Percentiles rank a stretch among this genome's conserved stretches.
These are phyloP conservation scores for Ondatra zibethicus DNA, from an alignment of 2,113 vertebrate species.

Conservation along the genomic window DNA sequence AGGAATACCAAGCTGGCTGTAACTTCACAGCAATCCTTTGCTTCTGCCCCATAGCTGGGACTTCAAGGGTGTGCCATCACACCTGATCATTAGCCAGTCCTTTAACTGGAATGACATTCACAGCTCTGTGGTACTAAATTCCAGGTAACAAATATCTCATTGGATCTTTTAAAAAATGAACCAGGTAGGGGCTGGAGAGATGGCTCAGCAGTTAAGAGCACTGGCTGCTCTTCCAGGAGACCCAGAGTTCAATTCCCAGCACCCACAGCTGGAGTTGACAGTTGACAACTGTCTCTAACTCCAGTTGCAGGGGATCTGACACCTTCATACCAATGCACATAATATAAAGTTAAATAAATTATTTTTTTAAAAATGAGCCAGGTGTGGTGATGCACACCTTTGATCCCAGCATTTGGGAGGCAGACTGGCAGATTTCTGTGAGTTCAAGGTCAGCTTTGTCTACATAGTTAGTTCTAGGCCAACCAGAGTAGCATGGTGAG, in stretches of 20 bases:
- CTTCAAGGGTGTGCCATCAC: background rate
- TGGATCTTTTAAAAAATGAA: background rate
- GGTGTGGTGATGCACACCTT: background rate
- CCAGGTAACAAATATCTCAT: background rate
- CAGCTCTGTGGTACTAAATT: background rate
- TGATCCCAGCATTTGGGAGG: background rate
- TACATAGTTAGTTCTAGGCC: background rate
- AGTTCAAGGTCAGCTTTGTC: background rate
- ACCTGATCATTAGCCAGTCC: background rate
- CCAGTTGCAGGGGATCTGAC: background rate
- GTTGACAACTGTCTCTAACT: background rate
- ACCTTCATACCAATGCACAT: background rate
- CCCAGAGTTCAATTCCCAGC: background rate
- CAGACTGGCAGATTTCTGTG: background rate
- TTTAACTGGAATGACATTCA: background rate
- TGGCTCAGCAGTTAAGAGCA: background rate
- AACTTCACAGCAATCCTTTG: background rate
- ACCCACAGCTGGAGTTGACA: background rate
- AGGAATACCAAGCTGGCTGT: background rate
- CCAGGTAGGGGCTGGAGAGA: background rate
- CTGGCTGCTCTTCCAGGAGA: background rate
- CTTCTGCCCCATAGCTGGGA: background rate
- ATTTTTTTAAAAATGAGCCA: background rate
- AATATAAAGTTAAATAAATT: background rate
- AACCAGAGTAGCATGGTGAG: background rate